Percentiles rank a stretch among this genome's conserved stretches.
Evolutionary conservation across 1,140 invertebrate species (phyloP).

Genomic region (Drosophila kurseongensis): DNA sequence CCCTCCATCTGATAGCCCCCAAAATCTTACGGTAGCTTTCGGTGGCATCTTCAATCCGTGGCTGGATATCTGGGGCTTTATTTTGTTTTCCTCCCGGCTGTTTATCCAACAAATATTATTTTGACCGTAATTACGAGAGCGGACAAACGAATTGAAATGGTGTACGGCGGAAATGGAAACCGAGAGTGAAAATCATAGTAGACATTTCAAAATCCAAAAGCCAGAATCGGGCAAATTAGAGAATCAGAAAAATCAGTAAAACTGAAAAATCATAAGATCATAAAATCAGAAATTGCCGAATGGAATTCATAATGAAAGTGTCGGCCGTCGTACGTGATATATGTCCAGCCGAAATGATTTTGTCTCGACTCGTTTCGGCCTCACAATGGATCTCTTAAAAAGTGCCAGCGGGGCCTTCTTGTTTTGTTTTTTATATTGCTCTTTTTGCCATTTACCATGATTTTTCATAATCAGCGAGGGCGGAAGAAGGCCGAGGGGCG

Average conservation of each 20-base stretch:
- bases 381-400: slow-evolving; percentile 33
- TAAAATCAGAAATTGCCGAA: slow-evolving; percentile 38
- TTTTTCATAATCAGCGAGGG: slow-evolving; percentile 74
- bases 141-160: slow-evolving; percentile 21
- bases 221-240: slow-evolving; percentile 25
- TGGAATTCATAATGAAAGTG: slow-evolving; percentile 67
- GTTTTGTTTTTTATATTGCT: slow-evolving; percentile 29
- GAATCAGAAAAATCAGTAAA: slow-evolving; percentile 7
- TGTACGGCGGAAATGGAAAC: slow-evolving; percentile 15
- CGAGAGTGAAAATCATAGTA: slow-evolving; percentile 14
- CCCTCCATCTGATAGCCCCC: neutral
- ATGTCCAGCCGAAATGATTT: slow-evolving; percentile 70
- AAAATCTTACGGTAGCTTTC: slow-evolving; percentile 39
- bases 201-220: slow-evolving; percentile 34
- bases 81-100: slow-evolving; percentile 80
- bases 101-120: slow-evolving; percentile 83
- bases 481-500: slow-evolving; percentile 13
- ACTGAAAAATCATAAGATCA: neutral
- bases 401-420: slow-evolving; percentile 57
- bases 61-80: slow-evolving; percentile 28
- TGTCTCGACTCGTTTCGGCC: slow-evolving; percentile 40
- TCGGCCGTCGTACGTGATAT: slow-evolving; percentile 70
- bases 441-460: slow-evolving; percentile 72
- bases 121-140: slow-evolving; percentile 81
- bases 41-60: slow-evolving; percentile 28